phyloP scores from a whole-genome alignment of 2,797 vertebrate species.

The Garrulus glandarius region DNA sequence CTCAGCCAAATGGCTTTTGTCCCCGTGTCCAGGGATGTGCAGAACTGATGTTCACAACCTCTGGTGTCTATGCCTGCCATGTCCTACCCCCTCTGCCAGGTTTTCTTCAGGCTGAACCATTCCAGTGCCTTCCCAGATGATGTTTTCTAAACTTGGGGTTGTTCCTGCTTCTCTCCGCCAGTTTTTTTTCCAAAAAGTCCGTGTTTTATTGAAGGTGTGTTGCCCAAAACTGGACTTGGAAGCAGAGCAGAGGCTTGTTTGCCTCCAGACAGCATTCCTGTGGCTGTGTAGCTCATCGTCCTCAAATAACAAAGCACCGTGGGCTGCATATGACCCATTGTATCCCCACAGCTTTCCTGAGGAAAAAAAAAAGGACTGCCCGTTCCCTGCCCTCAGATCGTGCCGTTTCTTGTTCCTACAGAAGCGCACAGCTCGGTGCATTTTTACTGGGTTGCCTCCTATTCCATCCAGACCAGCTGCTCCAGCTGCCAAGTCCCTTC shows the following conservation, averaged over 20 bases:
- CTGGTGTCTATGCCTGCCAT: neutral
- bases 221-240: neutral
- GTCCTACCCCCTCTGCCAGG: neutral
- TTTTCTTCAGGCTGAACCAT: neutral
- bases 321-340: neutral
- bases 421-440: neutral
- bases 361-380: neutral
- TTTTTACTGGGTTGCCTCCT: neutral
- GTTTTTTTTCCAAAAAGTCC: neutral
- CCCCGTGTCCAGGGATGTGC: neutral
- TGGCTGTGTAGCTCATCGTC: neutral
- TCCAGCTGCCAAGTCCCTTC: neutral
- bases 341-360: neutral
- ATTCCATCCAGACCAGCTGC: neutral
- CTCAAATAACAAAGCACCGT: neutral
- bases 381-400: neutral
- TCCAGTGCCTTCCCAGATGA: neutral
- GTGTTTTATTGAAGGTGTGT: neutral
- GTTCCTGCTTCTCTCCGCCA: neutral
- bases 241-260: neutral
- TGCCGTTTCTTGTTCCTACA: neutral
- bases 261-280: neutral
- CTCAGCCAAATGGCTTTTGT: neutral
- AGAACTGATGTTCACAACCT: neutral
- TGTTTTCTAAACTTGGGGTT: neutral